Evolutionary conservation across 2,797 vertebrate genomes (phyloP).

Genomic region (Spinus pinus): DNA sequence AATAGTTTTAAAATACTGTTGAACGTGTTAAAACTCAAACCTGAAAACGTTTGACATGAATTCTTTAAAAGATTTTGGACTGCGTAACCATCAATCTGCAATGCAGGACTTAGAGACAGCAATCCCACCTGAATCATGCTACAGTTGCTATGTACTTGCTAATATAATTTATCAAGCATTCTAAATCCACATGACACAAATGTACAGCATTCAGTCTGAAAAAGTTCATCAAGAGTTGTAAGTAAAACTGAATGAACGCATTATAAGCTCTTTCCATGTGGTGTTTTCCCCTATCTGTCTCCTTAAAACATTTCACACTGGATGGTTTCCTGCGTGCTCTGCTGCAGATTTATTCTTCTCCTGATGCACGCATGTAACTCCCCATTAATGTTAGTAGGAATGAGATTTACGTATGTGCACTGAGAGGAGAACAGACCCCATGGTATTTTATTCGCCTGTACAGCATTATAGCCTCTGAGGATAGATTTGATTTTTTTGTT

Average conservation of each 20-base stretch:
- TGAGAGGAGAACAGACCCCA: conserved; percentile 54
- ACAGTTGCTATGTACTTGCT: conserved; percentile 12
- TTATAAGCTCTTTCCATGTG: neutral
- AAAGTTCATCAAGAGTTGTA: conserved; percentile 46
- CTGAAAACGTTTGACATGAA: neutral
- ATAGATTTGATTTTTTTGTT: conserved; percentile 67
- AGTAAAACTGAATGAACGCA: neutral
- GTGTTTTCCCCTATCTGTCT: conserved; percentile 28
- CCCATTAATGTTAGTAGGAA: conserved; percentile 56
- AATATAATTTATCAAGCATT: conserved; percentile 31
- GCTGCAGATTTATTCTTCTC: conserved; percentile 54
- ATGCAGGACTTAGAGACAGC: neutral
- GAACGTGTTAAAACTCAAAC: neutral
- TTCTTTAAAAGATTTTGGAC: conserved; percentile 9
- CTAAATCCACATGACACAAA: conserved; percentile 13
- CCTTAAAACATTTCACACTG: conserved; percentile 49
- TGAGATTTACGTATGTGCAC: conserved; percentile 65
- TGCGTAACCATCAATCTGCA: neutral
- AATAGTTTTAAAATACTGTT: neutral
- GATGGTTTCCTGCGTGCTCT: conserved; percentile 29
- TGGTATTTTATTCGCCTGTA: conserved; percentile 64
- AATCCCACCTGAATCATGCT: conserved; percentile 18
- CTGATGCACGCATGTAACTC: conserved; percentile 51
- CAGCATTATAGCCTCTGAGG: conserved; percentile 60
- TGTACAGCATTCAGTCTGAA: neutral